A percentile compares a stretch with the other conserved stretches of the same genome.
Evolutionary conservation across 2,888 invertebrate species (phyloP).

Genomic region (Rhimphoctona megacephalus): DNA sequence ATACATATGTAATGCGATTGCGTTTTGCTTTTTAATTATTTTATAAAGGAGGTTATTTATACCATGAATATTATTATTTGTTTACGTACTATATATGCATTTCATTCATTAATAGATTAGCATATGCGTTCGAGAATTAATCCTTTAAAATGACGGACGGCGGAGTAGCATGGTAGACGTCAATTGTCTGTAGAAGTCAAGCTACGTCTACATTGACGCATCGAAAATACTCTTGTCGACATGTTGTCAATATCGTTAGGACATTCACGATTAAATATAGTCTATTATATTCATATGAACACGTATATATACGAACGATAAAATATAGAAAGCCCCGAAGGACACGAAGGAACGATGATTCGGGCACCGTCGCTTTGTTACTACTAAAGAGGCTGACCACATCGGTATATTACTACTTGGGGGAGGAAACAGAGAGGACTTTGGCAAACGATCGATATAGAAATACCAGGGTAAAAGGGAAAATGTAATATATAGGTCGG

Average conservation of each 20-base stretch:
- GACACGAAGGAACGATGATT: constrained; percentile 8
- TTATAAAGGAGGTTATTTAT: not conserved
- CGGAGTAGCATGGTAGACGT: not conserved
- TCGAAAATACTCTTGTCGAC: constrained; percentile 61
- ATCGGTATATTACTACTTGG: constrained; percentile 78
- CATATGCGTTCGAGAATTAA: not conserved
- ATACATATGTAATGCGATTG: not conserved
- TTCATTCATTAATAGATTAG: not conserved
- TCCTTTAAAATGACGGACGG: constrained; percentile 4
- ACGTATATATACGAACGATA: constrained; percentile 2
- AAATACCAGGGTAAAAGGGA: constrained; percentile 55
- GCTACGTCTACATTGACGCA: constrained; percentile 39
- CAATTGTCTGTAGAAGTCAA: not conserved
- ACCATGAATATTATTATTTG: not conserved
- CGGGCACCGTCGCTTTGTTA: constrained; percentile 76
- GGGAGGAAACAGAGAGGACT: constrained; percentile 41
- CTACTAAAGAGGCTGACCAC: constrained; percentile 79
- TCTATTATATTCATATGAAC: constrained; percentile 1
- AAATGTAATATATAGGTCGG: constrained; percentile 78
- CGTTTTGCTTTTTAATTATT: not conserved
- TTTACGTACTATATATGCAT: not conserved
- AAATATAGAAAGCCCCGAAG: constrained; percentile 25
- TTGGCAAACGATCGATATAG: constrained; percentile 48
- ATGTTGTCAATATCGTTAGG: constrained; percentile 40
- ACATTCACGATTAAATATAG: constrained; percentile 28